These are phyloP conservation scores for Hypena proboscidalis DNA, from an alignment of 2,888 invertebrate species.

Conservation along the genomic window DNA sequence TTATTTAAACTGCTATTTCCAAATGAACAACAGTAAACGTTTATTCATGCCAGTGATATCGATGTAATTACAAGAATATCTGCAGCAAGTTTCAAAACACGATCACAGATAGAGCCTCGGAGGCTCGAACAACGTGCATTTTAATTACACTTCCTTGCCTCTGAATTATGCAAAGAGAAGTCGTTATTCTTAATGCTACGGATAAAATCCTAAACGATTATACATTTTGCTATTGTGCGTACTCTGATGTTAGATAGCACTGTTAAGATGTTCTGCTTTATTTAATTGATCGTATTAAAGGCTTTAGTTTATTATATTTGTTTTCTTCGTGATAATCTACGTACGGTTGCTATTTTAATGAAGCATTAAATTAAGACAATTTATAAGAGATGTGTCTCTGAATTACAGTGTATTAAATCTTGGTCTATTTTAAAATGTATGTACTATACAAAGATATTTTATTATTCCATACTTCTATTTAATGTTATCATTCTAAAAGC, in stretches of 20 bases:
- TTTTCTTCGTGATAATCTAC: constrained; percentile 7
- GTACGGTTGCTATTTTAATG: no score
- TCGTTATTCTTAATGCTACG: constrained; percentile 69
- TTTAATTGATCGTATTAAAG: constrained; percentile 30
- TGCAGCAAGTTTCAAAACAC: constrained; percentile 56
- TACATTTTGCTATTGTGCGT: constrained; percentile 55
- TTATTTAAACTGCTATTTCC: no score
- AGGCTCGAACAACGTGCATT: constrained; percentile 63
- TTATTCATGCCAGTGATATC: constrained; percentile 49
- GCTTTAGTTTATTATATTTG: constrained; percentile 9
- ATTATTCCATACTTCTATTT: no score
- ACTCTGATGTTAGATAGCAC: constrained; percentile 39
- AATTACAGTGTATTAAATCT: no score
- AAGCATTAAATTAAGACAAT: no score
- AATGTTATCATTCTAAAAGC: no score
- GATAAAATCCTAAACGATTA: constrained; percentile 67
- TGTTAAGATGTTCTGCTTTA: constrained; percentile 28
- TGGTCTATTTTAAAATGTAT: no score
- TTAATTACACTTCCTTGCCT: constrained; percentile 71
- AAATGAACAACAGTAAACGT: no score
- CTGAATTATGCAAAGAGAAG: constrained; percentile 65
- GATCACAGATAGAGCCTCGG: constrained; percentile 50
- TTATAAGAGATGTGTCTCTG: no score
- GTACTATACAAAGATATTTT: no score
- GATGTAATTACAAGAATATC: constrained; percentile 52